These are phyloP conservation scores for Tigriopus californicus DNA, from an alignment of 2,888 invertebrate species.

Conservation along the genomic window DNA sequence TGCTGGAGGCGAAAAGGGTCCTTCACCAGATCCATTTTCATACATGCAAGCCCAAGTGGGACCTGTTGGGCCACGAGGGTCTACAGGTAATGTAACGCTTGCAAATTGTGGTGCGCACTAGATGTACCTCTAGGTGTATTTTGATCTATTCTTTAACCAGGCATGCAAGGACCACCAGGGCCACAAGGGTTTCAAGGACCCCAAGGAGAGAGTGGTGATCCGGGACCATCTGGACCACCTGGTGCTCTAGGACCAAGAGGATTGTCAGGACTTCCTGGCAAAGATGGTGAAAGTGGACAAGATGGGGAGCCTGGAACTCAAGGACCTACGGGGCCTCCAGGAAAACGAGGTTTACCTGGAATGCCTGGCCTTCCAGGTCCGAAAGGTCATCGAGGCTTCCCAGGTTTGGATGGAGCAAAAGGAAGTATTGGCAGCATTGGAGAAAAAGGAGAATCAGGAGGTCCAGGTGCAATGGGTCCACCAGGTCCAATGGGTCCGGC, in stretches of 20 bases:
- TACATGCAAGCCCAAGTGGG: slow-evolving; percentile 63
- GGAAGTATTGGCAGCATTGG: slow-evolving; percentile 56
- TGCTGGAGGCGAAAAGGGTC: slow-evolving; percentile 53
- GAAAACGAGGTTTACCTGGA: slow-evolving; percentile 50
- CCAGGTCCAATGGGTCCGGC: slow-evolving; percentile 42
- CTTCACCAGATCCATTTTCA: slow-evolving; percentile 44
- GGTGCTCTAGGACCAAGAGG: slow-evolving; percentile 40
- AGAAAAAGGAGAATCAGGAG: slow-evolving; percentile 52
- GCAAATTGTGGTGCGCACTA: too few relatives aligned
- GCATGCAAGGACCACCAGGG: slow-evolving; percentile 49
- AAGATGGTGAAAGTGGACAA: slow-evolving; percentile 50
- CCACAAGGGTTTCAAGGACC: slow-evolving; percentile 65
- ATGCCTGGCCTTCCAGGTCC: slow-evolving; percentile 59
- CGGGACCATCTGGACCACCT: slow-evolving; percentile 40
- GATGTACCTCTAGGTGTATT: too few relatives aligned
- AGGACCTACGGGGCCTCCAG: slow-evolving; percentile 49
- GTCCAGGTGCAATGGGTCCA: slow-evolving; percentile 35
- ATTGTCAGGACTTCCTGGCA: slow-evolving; percentile 47
- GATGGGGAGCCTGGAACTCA: slow-evolving; percentile 58
- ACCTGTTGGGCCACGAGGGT: slow-evolving; percentile 56
- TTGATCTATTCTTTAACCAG: slow-evolving; percentile 13
- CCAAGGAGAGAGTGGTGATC: slow-evolving; percentile 42
- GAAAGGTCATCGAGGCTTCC: slow-evolving; percentile 64
- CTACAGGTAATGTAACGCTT: slow-evolving; percentile 42
- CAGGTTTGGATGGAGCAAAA: slow-evolving; percentile 57